Percentiles rank a stretch among this genome's conserved stretches.
Evolutionary conservation across 2,888 invertebrate genomes (phyloP).

Genomic region (Nomada goodeniana): DNA sequence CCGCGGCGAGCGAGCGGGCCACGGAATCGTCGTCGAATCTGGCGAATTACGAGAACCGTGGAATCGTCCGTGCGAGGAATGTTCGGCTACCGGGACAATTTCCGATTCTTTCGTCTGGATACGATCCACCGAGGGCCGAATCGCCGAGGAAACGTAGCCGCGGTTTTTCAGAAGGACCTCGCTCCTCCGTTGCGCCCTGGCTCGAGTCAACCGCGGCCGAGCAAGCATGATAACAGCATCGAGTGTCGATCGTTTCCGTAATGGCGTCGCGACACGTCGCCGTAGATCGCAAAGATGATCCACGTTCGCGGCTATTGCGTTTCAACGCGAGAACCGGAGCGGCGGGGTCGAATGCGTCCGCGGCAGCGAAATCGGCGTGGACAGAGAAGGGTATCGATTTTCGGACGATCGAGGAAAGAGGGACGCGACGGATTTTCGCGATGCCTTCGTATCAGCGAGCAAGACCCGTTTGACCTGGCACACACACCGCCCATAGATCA

Average conservation of each 20-base stretch:
- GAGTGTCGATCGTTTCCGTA: conserved; percentile 36
- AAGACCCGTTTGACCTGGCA: conserved; percentile 78
- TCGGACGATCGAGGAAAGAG: conserved; percentile 36
- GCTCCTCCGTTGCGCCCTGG: background rate
- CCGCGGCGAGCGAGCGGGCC: no score
- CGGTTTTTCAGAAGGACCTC: background rate
- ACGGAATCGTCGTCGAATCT: background rate
- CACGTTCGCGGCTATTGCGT: conserved; percentile 53
- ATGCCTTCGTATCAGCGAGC: conserved; percentile 72
- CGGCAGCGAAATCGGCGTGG: background rate
- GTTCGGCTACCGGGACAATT: background rate
- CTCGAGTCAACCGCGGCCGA: conserved; percentile 56
- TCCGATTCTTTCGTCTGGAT: background rate
- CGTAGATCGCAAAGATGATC: conserved; percentile 57
- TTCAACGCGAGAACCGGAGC: conserved; percentile 31
- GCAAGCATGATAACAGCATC: conserved; percentile 28
- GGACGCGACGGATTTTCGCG: conserved; percentile 63
- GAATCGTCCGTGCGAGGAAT: background rate
- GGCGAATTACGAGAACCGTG: background rate
- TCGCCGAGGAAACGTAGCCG: background rate
- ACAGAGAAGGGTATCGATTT: conserved; percentile 51
- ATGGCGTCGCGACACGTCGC: conserved; percentile 32
- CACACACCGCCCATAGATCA: conserved; percentile 81
- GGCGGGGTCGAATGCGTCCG: background rate
- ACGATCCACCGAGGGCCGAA: background rate